These are phyloP conservation scores for Ennomos quercinarius DNA, from an alignment of 2,888 invertebrate species.

Conservation along the genomic window DNA sequence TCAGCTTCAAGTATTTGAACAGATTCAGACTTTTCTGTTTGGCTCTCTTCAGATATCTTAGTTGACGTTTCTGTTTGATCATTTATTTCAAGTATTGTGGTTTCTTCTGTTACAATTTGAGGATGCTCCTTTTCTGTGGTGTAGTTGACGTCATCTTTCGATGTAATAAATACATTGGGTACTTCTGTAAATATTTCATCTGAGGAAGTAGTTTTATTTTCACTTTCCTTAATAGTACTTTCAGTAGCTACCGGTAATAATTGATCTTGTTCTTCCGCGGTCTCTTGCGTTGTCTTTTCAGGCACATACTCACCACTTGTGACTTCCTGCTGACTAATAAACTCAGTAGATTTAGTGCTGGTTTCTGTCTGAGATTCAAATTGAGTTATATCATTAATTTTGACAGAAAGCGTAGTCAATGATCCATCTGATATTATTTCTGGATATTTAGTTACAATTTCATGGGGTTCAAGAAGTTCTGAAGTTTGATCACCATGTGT, in stretches of 20 bases:
- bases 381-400: slow-evolving; percentile 7
- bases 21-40: slow-evolving; percentile 10
- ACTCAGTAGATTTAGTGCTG: slow-evolving; percentile 6
- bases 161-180: slow-evolving; percentile 9
- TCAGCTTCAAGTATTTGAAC: slow-evolving; percentile 8
- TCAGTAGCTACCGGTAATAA: slow-evolving; percentile 13
- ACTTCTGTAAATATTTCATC: slow-evolving; percentile 10
- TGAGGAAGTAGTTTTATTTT: slow-evolving; percentile 14
- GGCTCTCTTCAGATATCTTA: slow-evolving; percentile 4
- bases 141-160: slow-evolving; percentile 6
- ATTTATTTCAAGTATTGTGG: slow-evolving; percentile 10
- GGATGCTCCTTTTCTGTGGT: background rate
- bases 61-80: slow-evolving; percentile 5
- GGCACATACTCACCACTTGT: slow-evolving; percentile 11
- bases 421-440: slow-evolving; percentile 2
- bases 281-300: slow-evolving; percentile 12
- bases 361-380: slow-evolving; percentile 6
- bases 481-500: slow-evolving; percentile 1
- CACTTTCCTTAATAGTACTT: slow-evolving; percentile 17
- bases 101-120: slow-evolving; percentile 11
- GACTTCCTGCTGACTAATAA: background rate
- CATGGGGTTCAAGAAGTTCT: slow-evolving; percentile 3
- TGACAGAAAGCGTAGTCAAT: slow-evolving; percentile 3
- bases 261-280: slow-evolving; percentile 7
- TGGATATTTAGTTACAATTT: slow-evolving; percentile 15